Evolutionary conservation across 2,797 vertebrate genomes (phyloP).

Genomic region (Rhinichthys osculus): DNA sequence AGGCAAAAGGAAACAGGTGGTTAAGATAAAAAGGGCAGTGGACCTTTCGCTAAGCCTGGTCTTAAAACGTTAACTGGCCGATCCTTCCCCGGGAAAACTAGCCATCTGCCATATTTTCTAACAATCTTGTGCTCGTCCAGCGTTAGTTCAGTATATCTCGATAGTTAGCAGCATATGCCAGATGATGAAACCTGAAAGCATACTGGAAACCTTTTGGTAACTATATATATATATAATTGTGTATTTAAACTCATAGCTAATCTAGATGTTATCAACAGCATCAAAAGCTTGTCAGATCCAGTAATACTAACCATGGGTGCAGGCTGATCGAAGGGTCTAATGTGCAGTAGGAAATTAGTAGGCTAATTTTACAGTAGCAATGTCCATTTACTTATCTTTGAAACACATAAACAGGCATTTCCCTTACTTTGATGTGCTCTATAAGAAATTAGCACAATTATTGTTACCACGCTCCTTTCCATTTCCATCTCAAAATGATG

Average conservation of each 20-base stretch:
- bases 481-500: conserved; percentile 31
- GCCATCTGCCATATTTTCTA: not conserved
- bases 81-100: not conserved
- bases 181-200: not conserved
- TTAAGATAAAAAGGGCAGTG: not conserved
- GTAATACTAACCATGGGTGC: not conserved
- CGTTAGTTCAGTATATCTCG: not conserved
- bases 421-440: conserved; percentile 22
- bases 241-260: not conserved
- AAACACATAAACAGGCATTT: not conserved
- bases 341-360: not conserved
- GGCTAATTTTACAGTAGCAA: not conserved
- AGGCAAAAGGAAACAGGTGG: not conserved
- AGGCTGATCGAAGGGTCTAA: not conserved
- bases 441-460: conserved; percentile 9
- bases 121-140: not conserved
- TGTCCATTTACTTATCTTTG: conserved; percentile 1
- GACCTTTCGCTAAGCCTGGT: not conserved
- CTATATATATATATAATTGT: not conserved
- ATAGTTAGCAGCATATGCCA: not conserved
- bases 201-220: not conserved
- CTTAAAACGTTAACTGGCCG: not conserved
- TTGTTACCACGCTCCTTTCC: not conserved
- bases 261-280: not conserved
- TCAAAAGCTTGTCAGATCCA: not conserved